Base-by-base conservation (phyloP, 2,797 vertebrate species). In the Antrozous pallidus region DNA sequence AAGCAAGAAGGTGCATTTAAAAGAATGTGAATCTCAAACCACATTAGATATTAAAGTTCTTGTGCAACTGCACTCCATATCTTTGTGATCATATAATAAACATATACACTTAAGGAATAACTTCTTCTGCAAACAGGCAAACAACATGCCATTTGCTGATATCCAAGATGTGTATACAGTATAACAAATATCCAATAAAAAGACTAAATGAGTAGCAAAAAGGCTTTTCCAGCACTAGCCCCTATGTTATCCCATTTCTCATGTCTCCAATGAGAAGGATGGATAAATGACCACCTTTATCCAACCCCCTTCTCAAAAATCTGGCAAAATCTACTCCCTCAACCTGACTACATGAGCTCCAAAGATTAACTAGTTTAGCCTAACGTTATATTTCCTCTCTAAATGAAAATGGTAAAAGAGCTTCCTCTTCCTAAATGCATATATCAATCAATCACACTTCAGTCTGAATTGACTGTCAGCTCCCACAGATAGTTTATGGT, bases 11-110 rank as follows among this genome's bases (percentile, higher is more conserved):
- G 33, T 90, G 38, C 75, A 90, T 71, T 89, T 6, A 8, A 74
- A 96, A 94, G 47, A 96, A 70, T 87, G 26, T 56, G 49, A 96
- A 84, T 90, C 36, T 63, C 78, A 90, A 93, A 56, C 47, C 22
- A 49, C 12, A 95, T 51, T 89, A 92, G 56, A 40, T 84, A 61
- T 83, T 83, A 94, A 89, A 91, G 94, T 17, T 63, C 22, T 16
- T 69, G 91, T 26, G 67, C 4, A 81, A 75, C 45, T 92, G 28
- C 85, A 75, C 36, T n/a, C 17, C 45, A 81, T 28, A 47, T 45
- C 69, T 82, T 73, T 81, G 11, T 90, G 69, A 86, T 70, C 83
- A 77, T 58, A 40, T 36, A 95, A 63, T 31, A 42, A 94, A 82
- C 51, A 33, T 36, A 13, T 51, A 75, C 17, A 80, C 6, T 14